A percentile compares a stretch with the other conserved stretches of the same genome.
These are phyloP conservation scores for Mimas tiliae DNA, from an alignment of 2,888 invertebrate genomes.

Conservation along the genomic window DNA sequence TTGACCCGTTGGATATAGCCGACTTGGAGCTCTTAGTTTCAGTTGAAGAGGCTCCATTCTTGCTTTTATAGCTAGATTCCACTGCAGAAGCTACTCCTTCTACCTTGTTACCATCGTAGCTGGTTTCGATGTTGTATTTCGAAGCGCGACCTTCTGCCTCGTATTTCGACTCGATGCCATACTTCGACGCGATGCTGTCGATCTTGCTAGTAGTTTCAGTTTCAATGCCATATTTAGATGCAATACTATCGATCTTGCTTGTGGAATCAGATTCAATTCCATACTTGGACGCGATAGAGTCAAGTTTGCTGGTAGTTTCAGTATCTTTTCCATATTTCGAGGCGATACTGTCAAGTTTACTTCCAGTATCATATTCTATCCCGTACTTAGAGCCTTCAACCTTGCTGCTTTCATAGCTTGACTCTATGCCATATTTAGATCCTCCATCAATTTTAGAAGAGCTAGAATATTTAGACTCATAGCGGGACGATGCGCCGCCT, in stretches of 20 bases:
- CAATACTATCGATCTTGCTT: slow-evolving; percentile 40
- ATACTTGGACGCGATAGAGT: slow-evolving; percentile 49
- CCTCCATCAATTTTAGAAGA: slow-evolving; percentile 53
- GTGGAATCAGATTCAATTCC: slow-evolving; percentile 56
- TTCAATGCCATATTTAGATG: slow-evolving; percentile 42
- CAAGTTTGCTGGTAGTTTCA: slow-evolving; percentile 44
- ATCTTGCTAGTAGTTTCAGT: slow-evolving; percentile 44
- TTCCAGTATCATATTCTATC: slow-evolving; percentile 52
- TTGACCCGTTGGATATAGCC: slow-evolving; percentile 66
- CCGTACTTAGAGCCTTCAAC: slow-evolving; percentile 54
- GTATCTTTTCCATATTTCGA: slow-evolving; percentile 43
- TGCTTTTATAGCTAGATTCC: slow-evolving; percentile 62
- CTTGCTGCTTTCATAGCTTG: slow-evolving; percentile 47
- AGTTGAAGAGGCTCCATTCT: slow-evolving; percentile 58
- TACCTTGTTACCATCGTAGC: slow-evolving; percentile 56
- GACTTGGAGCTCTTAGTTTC: slow-evolving; percentile 68
- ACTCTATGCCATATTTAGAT: slow-evolving; percentile 41
- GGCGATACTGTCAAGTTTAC: slow-evolving; percentile 39
- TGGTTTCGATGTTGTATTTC: slow-evolving; percentile 54
- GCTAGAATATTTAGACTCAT: slow-evolving; percentile 72
- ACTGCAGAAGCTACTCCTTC: slow-evolving; percentile 60
- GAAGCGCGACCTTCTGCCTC: slow-evolving; percentile 49
- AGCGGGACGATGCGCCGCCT: slow-evolving; percentile 62
- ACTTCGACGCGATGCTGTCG: slow-evolving; percentile 46
- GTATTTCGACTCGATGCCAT: slow-evolving; percentile 39